A percentile compares a stretch with the other conserved stretches of the same genome.
Conservation (phyloP, 2,888 invertebrate species). For the Therioaphis trifolii region DNA sequence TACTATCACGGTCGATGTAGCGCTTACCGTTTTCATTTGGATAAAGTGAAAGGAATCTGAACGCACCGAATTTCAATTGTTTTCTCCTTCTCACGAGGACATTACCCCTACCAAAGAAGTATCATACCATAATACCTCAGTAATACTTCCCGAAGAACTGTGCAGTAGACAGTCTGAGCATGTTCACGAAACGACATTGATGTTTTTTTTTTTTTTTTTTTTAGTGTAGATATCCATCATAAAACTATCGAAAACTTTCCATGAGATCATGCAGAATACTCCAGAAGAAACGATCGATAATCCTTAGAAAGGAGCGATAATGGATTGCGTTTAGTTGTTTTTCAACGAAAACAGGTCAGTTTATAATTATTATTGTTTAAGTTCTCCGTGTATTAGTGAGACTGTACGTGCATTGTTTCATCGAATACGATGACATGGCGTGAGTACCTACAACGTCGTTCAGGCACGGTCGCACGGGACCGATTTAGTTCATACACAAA, state of each 20-base stretch:
- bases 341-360: background rate
- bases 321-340: background rate
- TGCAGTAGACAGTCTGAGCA: background rate
- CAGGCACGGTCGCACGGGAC: background rate
- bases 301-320: background rate
- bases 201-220: background rate
- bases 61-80: background rate
- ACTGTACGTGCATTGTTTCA: too few relatives aligned
- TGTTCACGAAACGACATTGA: background rate
- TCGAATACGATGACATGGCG: too few relatives aligned
- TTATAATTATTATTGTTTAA: background rate
- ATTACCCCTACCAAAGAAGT: background rate
- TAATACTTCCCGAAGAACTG: background rate
- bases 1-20: background rate
- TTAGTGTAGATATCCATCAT: background rate
- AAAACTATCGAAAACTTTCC: background rate
- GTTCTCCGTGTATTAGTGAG: background rate
- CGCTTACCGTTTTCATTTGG: background rate
- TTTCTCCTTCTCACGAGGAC: constrained; percentile 41
- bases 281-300: background rate
- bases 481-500: background rate
- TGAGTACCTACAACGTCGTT: background rate
- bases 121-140: background rate
- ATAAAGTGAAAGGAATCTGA: constrained; percentile 5
- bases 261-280: background rate